These are phyloP conservation scores for Mya arenaria DNA, from an alignment of 1,140 invertebrate species.

Conservation along the genomic window DNA sequence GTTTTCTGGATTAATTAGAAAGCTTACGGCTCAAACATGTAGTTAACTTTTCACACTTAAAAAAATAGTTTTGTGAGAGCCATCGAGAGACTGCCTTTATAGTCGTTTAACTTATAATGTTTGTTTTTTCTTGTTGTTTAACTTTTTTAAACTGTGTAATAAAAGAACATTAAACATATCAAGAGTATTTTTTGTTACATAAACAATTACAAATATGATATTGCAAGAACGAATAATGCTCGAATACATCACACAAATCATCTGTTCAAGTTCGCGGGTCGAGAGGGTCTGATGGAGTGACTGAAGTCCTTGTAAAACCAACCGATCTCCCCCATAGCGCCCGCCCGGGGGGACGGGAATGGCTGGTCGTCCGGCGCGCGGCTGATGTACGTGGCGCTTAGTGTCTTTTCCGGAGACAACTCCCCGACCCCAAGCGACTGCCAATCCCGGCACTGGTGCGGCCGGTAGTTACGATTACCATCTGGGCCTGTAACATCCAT, in stretches of 20 bases:
- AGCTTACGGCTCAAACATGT: no score
- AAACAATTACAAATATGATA: no score
- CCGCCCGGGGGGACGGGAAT: neutral
- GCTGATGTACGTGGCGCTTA: conserved; percentile 49
- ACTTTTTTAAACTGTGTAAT: no score
- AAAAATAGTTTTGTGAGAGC: no score
- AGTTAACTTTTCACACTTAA: no score
- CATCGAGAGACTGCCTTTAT: no score
- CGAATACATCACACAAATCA: neutral
- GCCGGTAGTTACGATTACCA: conserved; percentile 23
- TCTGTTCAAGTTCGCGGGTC: neutral
- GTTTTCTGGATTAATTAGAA: no score
- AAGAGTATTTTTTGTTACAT: no score
- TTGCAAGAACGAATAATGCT: no score
- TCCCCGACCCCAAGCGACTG: conserved; percentile 27
- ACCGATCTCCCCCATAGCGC: conserved; percentile 42
- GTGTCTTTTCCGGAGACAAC: conserved; percentile 35
- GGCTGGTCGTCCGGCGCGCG: conserved; percentile 25
- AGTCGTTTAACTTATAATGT: no score
- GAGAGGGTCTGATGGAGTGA: neutral
- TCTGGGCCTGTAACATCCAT: conserved; percentile 19
- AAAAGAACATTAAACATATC: no score
- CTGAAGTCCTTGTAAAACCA: conserved; percentile 32
- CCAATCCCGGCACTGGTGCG: conserved; percentile 33
- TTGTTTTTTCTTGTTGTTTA: no score